Conservation (phyloP, 2,888 invertebrate genomes). For the Lycophotia porphyrea region DNA sequence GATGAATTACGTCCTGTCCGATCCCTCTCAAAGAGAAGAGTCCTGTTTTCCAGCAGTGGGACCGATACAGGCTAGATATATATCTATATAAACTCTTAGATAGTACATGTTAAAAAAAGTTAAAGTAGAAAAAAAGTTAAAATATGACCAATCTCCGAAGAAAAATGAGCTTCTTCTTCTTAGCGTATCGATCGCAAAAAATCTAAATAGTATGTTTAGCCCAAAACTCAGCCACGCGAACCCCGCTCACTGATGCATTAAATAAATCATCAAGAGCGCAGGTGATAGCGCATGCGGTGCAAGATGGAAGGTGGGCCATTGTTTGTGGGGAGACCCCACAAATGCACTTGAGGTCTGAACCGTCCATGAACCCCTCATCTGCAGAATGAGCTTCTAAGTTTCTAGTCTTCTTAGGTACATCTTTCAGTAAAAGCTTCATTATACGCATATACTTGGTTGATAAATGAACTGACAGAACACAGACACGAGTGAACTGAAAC, state of each 20-base stretch:
- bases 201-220: no score
- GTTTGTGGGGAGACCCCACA: no score
- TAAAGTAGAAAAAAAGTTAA: no score
- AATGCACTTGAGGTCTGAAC: no score
- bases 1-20: neutral
- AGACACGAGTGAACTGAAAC: conserved; percentile 58
- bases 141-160: neutral
- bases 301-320: no score
- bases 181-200: no score
- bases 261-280: no score
- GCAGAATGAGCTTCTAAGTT: no score
- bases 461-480: conserved; percentile 52
- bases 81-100: neutral
- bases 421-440: conserved; percentile 11
- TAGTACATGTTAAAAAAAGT: neutral
- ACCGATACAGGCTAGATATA: neutral
- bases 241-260: no score
- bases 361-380: no score
- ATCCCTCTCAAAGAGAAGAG: neutral
- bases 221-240: no score
- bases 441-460: conserved; percentile 26
- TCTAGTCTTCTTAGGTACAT: neutral
- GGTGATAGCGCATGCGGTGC: no score
- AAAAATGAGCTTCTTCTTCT: neutral
- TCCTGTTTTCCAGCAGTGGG: neutral